Percentiles rank a stretch among this genome's conserved stretches.
phyloP scores from a whole-genome alignment of 92 coral and sea anemone genomes.

The Heteractis magnifica region DNA sequence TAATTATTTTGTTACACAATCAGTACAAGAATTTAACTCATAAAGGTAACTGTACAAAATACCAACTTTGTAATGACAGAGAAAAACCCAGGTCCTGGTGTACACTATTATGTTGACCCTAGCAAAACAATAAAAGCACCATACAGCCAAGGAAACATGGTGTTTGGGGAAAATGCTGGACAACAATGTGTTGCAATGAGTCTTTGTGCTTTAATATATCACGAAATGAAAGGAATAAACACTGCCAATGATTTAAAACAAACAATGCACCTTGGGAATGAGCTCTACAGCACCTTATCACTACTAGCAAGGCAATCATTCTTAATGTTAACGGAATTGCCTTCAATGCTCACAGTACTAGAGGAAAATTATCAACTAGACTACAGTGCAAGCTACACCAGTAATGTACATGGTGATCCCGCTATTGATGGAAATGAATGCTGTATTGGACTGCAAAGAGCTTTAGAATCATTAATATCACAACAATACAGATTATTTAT shows the following conservation, averaged over 20 bases:
- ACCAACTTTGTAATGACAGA: not conserved
- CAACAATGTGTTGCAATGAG: too few species aligned
- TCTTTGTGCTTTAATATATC: slow-evolving; percentile 38
- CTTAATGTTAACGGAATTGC: slow-evolving; percentile 36
- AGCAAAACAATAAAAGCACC: too few species aligned
- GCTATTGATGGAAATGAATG: slow-evolving; percentile 33
- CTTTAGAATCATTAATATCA: slow-evolving; percentile 38
- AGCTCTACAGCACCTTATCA: slow-evolving; percentile 44
- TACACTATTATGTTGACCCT: too few species aligned
- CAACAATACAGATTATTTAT: slow-evolving; percentile 30
- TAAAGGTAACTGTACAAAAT: too few species aligned
- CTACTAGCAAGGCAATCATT: slow-evolving; percentile 40
- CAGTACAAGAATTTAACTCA: not conserved
- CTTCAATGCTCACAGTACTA: slow-evolving; percentile 34
- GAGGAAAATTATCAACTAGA: slow-evolving; percentile 33
- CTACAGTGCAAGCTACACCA: slow-evolving; percentile 44
- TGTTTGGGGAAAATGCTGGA: slow-evolving; percentile 47
- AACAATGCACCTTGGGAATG: slow-evolving; percentile 47
- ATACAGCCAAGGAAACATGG: not conserved
- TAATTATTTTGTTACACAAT: too few species aligned
- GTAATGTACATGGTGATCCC: slow-evolving; percentile 40
- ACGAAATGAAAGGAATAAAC: slow-evolving; percentile 18
- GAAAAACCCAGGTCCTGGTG: too few species aligned
- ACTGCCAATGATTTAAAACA: slow-evolving; percentile 27
- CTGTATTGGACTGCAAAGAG: slow-evolving; percentile 29